phyloP scores from a whole-genome alignment of 2,888 invertebrate species.

The Brachyptera putata region DNA sequence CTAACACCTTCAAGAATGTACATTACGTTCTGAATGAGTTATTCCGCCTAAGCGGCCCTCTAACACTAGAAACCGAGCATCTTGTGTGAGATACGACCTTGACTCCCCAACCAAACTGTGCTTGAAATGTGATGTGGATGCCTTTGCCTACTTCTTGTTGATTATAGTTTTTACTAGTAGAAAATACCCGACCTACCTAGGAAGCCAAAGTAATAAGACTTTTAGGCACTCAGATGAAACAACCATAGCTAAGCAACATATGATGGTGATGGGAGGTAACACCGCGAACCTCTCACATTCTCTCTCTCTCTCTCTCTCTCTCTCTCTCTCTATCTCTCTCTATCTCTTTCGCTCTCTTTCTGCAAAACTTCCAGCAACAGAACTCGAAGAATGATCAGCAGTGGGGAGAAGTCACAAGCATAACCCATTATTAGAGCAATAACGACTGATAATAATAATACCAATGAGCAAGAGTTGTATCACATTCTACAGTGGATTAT shows the following conservation, averaged over 20 bases:
- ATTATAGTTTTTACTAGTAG: constrained; percentile 30
- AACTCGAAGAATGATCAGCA: background rate
- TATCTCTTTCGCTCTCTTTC: no score
- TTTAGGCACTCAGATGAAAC: background rate
- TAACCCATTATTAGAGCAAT: constrained; percentile 2
- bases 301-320: no score
- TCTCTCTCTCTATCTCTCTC: no score
- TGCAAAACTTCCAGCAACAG: no score
- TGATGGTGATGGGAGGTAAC: background rate
- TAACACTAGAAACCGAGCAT: background rate
- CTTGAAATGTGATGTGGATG: background rate
- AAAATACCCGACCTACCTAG: constrained; percentile 20
- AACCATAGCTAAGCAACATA: background rate
- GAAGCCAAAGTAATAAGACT: constrained; percentile 21
- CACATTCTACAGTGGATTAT: no score
- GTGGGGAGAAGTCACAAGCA: background rate
- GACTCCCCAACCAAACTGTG: background rate
- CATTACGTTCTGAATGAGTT: background rate
- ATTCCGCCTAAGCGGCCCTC: constrained; percentile 7
- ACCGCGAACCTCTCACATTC: no score
- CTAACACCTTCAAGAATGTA: no score
- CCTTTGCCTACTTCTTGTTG: constrained; percentile 29
- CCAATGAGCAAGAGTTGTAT: constrained; percentile 2
- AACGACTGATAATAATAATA: background rate
- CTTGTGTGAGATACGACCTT: constrained; percentile 1